Conservation (phyloP, 2,888 invertebrate species). For the Patella caerulea region DNA sequence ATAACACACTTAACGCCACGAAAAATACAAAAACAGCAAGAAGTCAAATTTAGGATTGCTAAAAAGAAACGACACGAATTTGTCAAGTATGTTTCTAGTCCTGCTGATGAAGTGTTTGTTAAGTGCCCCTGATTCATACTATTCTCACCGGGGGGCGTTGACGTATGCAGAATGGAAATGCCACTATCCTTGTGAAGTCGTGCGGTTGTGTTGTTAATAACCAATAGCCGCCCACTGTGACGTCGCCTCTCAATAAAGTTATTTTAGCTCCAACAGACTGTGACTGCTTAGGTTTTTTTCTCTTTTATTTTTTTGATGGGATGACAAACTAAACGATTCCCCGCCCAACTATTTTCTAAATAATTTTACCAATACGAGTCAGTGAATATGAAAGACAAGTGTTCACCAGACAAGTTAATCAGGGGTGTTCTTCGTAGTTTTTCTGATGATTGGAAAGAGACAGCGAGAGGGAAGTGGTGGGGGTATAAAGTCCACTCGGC, state of each 20-base stretch:
- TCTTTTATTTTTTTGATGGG: not conserved
- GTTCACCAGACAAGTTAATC: too few relatives aligned
- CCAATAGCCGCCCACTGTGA: not conserved
- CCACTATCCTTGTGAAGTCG: conserved; percentile 8
- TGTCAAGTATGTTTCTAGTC: conserved; percentile 6
- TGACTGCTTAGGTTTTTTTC: not conserved
- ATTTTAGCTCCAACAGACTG: not conserved
- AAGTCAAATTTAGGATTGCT: conserved; percentile 5
- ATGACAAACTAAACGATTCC: not conserved
- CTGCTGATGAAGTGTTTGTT: conserved; percentile 9
- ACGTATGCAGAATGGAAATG: not conserved
- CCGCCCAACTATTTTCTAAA: conserved; percentile 5
- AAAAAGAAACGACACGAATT: conserved; percentile 10
- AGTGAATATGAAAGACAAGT: too few relatives aligned
- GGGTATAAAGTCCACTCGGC: too few relatives aligned
- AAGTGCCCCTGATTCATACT: conserved; percentile 12
- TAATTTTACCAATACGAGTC: not conserved
- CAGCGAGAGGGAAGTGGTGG: too few relatives aligned
- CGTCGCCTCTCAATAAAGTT: conserved; percentile 10
- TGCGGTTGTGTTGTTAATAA: conserved; percentile 1
- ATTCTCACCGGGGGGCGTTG: conserved; percentile 3
- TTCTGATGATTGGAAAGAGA: too few relatives aligned
- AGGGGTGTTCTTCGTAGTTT: too few relatives aligned
- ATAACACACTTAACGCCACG: too few relatives aligned
- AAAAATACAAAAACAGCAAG: conserved; percentile 3